Conservation (phyloP, 2,888 invertebrate genomes). For the Oscheius sp. region DNA sequence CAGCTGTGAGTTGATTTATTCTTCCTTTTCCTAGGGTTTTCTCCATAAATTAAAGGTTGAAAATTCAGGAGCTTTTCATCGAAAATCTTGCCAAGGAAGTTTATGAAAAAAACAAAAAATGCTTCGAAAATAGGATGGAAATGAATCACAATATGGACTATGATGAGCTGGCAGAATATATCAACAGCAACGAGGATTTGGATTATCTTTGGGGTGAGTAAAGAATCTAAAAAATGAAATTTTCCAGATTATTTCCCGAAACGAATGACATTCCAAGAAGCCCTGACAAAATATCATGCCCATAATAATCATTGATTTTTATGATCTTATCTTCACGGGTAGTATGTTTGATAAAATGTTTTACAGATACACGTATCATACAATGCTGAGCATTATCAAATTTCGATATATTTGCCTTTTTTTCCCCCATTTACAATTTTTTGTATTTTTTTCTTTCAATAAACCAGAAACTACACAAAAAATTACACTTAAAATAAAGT, state of each 20-base stretch:
- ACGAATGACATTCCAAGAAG: constrained; percentile 32
- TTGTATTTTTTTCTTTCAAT: no score
- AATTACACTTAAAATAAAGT: not conserved
- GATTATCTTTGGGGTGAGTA: constrained; percentile 19
- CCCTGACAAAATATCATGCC: constrained; percentile 8
- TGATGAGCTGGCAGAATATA: constrained; percentile 24
- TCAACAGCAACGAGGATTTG: constrained; percentile 11
- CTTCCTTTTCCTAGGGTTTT: no score
- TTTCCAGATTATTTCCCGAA: constrained; percentile 31
- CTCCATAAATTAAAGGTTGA: not conserved
- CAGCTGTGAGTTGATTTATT: constrained; percentile 13
- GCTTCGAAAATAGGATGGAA: no score
- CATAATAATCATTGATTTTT: not conserved
- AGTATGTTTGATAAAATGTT: no score
- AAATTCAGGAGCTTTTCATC: constrained; percentile 27
- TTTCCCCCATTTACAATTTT: no score
- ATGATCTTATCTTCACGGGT: no score
- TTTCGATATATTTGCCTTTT: no score
- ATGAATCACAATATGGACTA: constrained; percentile 24
- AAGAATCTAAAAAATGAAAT: not conserved
- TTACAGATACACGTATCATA: no score
- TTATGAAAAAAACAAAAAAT: constrained; percentile 4
- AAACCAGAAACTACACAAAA: not conserved
- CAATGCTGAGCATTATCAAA: no score
- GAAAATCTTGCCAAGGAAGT: constrained; percentile 22